Conservation (phyloP, 2,888 invertebrate species). For the Ophioninae sp. region DNA sequence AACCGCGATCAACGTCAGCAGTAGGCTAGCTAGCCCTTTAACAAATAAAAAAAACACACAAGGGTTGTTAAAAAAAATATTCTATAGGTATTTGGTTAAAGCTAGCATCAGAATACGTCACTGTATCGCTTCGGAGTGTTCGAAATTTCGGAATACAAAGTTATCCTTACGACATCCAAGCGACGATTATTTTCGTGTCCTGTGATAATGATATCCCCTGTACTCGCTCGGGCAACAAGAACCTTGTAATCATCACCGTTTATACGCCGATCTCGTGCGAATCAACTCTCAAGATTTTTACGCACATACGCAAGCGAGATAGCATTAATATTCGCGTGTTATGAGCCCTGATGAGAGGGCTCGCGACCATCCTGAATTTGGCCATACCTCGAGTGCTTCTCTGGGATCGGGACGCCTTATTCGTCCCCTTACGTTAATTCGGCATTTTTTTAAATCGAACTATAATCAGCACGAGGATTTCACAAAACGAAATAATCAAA, state of each 20-base stretch:
- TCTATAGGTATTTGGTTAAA: background rate
- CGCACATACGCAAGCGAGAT: conserved; percentile 54
- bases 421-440: conserved; percentile 3
- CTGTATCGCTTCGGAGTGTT: background rate
- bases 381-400: conserved; percentile 15
- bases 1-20: conserved; percentile 74
- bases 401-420: conserved; percentile 37
- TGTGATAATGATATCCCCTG: conserved; percentile 49
- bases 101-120: background rate
- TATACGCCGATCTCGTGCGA: conserved; percentile 71
- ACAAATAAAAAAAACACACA: conserved; percentile 49
- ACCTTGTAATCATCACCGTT: conserved; percentile 75
- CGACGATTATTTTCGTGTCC: conserved; percentile 29
- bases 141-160: conserved; percentile 13
- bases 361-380: conserved; percentile 63
- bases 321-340: conserved; percentile 76
- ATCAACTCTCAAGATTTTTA: conserved; percentile 61
- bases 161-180: conserved; percentile 15
- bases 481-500: background rate
- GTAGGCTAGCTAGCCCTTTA: conserved; percentile 77
- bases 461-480: conserved; percentile 4
- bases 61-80: conserved; percentile 26
- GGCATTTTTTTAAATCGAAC: conserved; percentile 4
- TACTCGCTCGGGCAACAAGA: conserved; percentile 70
- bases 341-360: conserved; percentile 78